Conservation (phyloP, 2,888 invertebrate genomes). For the Drosophila austrosaltans region DNA sequence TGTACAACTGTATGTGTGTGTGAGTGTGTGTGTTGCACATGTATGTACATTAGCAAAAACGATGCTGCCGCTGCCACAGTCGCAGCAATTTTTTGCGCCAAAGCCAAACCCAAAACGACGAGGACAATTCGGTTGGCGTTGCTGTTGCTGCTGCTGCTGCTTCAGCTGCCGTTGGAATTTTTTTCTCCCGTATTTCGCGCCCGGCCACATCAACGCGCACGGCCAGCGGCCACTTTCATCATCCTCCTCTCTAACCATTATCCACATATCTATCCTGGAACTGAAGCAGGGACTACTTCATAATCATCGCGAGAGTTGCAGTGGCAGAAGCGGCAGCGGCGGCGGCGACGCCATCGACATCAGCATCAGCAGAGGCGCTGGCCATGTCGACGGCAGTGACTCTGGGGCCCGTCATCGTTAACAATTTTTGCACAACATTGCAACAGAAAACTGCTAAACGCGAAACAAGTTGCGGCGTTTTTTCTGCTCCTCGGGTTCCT, state of each 20-base stretch:
- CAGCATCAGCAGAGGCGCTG: slow-evolving; percentile 54
- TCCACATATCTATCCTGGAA: slow-evolving; percentile 23
- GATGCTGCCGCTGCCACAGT: slow-evolving; percentile 39
- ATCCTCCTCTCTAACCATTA: slow-evolving; percentile 34
- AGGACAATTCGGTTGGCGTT: slow-evolving; percentile 68
- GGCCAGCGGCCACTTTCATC: slow-evolving; percentile 73
- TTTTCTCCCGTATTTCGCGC: slow-evolving; percentile 63
- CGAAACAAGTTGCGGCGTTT: slow-evolving; percentile 83
- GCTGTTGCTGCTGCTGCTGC: slow-evolving; percentile 47
- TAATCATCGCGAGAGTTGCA: slow-evolving; percentile 69
- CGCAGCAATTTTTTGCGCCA: slow-evolving; percentile 21
- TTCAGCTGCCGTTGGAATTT: slow-evolving; percentile 56
- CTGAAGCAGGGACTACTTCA: slow-evolving; percentile 33
- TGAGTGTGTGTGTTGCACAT: slow-evolving; percentile 41
- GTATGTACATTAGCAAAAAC: slow-evolving; percentile 72
- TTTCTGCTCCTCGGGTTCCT: slow-evolving; percentile 79
- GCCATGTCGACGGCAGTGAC: slow-evolving; percentile 41
- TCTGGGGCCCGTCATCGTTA: slow-evolving; percentile 77
- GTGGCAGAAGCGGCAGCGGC: slow-evolving; percentile 45
- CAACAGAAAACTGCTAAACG: slow-evolving; percentile 83
- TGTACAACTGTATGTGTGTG: slow-evolving; percentile 21
- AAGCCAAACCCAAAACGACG: slow-evolving; percentile 70
- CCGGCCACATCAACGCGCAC: slow-evolving; percentile 58
- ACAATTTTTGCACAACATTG: slow-evolving; percentile 79
- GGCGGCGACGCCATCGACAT: slow-evolving; percentile 51